These are phyloP conservation scores for Brenthis hecate DNA, from an alignment of 2,888 invertebrate genomes.

Conservation along the genomic window DNA sequence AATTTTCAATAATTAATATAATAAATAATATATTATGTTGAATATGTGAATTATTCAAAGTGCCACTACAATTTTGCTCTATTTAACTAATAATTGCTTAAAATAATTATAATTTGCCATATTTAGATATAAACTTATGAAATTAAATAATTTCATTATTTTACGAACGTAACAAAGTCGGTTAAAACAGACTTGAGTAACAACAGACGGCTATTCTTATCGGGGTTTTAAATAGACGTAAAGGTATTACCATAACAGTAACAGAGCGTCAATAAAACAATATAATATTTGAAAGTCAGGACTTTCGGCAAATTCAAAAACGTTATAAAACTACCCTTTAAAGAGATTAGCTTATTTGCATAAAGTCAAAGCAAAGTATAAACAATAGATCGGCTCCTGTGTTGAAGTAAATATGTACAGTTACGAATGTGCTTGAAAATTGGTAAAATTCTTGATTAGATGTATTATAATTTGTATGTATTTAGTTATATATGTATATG, in stretches of 20 bases:
- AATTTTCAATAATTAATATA: too few species aligned
- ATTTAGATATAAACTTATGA: too few species aligned
- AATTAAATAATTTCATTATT: too few species aligned
- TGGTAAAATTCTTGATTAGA: too few species aligned
- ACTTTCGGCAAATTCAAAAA: conserved; percentile 7
- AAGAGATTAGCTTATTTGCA: conserved; percentile 6
- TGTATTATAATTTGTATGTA: too few species aligned
- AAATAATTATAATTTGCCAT: too few species aligned
- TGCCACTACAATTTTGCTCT: too few species aligned
- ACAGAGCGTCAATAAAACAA: conserved; percentile 5
- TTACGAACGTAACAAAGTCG: too few species aligned
- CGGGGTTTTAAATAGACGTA: background rate
- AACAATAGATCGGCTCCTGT: background rate
- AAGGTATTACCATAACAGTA: conserved; percentile 14
- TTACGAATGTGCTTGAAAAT: background rate
- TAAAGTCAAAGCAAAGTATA: conserved; percentile 4
- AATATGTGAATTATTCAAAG: too few species aligned
- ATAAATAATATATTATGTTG: too few species aligned
- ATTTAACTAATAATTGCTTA: too few species aligned
- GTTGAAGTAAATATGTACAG: background rate
- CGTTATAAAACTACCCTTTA: conserved; percentile 1
- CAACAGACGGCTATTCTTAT: background rate
- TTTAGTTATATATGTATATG: too few species aligned
- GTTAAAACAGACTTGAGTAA: background rate
- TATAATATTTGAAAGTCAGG: background rate